Conservation (phyloP, 2,113 vertebrate genomes). For the Zosterops borbonicus region DNA sequence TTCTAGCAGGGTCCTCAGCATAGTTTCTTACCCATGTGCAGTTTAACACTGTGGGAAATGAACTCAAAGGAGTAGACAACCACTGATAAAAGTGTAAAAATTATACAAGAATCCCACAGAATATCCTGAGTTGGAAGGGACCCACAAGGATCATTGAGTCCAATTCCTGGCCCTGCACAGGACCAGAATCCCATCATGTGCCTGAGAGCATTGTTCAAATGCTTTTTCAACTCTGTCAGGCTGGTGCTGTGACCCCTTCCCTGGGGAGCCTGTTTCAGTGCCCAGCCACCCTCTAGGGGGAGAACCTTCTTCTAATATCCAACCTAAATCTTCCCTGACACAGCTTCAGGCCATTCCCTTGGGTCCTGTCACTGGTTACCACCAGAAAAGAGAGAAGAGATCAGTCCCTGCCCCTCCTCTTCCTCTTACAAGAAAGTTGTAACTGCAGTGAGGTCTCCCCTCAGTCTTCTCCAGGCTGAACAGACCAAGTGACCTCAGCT, state of each 20-base stretch:
- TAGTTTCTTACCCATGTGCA: not conserved
- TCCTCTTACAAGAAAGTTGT: accelerated
- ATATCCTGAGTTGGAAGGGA: not conserved
- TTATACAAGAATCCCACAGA: not conserved
- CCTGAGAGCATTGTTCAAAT: not conserved
- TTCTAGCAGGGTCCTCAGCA: not conserved
- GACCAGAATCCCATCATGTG: not conserved
- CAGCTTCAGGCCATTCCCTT: not conserved
- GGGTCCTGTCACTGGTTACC: accelerated
- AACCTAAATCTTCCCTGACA: accelerated
- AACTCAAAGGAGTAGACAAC: not conserved
- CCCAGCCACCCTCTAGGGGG: accelerated
- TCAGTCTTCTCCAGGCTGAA: not conserved
- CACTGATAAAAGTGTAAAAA: not conserved
- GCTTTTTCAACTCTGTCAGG: not conserved
- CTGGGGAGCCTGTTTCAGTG: not conserved
- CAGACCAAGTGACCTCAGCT: not conserved
- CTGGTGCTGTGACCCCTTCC: not conserved
- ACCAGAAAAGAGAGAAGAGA: not conserved
- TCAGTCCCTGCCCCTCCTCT: not conserved
- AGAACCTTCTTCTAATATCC: not conserved
- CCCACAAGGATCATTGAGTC: not conserved
- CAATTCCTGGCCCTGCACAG: not conserved
- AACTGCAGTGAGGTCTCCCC: not conserved
- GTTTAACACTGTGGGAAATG: not conserved